These are phyloP conservation scores for Isoperla grammatica DNA, from an alignment of 2,888 invertebrate species.

Conservation along the genomic window DNA sequence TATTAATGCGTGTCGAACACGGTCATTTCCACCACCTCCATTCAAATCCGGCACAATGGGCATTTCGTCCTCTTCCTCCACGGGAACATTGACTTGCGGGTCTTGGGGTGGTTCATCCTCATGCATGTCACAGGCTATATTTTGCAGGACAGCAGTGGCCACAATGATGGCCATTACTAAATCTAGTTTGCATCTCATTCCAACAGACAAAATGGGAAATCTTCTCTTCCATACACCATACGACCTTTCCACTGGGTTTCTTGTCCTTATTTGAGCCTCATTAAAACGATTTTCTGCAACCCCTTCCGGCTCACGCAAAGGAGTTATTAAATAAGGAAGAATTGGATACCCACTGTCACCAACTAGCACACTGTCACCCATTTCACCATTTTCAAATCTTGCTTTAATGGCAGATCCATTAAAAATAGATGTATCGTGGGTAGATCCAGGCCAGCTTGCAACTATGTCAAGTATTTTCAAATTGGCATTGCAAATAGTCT, in stretches of 20 bases:
- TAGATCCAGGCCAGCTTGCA: slow-evolving; percentile 3
- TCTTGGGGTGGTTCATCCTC: slow-evolving; percentile 9
- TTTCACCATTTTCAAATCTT: slow-evolving; percentile 10
- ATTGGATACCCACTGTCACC: slow-evolving; percentile 18
- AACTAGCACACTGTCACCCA: slow-evolving; percentile 11
- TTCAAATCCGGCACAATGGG: neutral
- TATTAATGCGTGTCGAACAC: slow-evolving; percentile 9
- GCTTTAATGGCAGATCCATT: slow-evolving; percentile 10
- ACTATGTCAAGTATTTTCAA: slow-evolving; percentile 14
- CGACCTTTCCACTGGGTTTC: slow-evolving; percentile 14
- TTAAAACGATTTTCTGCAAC: slow-evolving; percentile 10
- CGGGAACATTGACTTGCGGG: neutral
- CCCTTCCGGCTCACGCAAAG: slow-evolving; percentile 4
- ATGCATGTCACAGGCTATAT: slow-evolving; percentile 7
- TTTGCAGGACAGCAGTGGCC: slow-evolving; percentile 19
- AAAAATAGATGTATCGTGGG: slow-evolving; percentile 13
- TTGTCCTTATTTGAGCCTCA: slow-evolving; percentile 16
- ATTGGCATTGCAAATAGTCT: neutral
- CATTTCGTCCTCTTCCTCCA: neutral
- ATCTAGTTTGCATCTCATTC: neutral
- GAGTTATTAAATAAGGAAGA: slow-evolving; percentile 12
- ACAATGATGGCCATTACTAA: slow-evolving; percentile 11
- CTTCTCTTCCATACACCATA: slow-evolving; percentile 18
- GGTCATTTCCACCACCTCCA: neutral
- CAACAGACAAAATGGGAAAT: slow-evolving; percentile 15